Conservation (phyloP, 1,140 invertebrate species). For the Neodiprion pinetum region DNA sequence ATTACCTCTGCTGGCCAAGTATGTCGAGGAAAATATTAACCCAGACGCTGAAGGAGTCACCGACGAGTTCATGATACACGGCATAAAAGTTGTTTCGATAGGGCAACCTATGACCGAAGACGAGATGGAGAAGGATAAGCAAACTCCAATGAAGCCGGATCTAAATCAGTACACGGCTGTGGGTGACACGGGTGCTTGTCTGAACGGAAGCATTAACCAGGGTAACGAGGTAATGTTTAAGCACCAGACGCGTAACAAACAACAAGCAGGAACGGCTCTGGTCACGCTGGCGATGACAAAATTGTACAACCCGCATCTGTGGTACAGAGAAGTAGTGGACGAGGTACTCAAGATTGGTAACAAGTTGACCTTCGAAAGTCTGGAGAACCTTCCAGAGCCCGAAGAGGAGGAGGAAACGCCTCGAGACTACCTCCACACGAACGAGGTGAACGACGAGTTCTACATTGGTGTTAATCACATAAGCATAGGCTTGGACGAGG, state of each 20-base stretch:
- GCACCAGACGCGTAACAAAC: slow-evolving; percentile 44
- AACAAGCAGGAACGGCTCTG: slow-evolving; percentile 49
- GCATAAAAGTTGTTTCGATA: slow-evolving; percentile 37
- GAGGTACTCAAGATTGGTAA: slow-evolving; percentile 53
- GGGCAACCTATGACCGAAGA: slow-evolving; percentile 42
- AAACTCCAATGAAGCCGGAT: slow-evolving; percentile 39
- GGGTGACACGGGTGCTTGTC: slow-evolving; percentile 38
- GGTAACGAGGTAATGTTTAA: slow-evolving; percentile 41
- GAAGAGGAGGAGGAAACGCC: slow-evolving; percentile 32
- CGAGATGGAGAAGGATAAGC: slow-evolving; percentile 48
- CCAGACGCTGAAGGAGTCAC: background rate
- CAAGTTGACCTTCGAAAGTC: slow-evolving; percentile 47
- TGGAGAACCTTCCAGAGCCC: slow-evolving; percentile 51
- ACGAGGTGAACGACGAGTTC: slow-evolving; percentile 55
- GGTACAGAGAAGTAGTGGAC: slow-evolving; percentile 49
- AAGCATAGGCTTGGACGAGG: slow-evolving; percentile 40
- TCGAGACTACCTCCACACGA: slow-evolving; percentile 57
- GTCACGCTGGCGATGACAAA: slow-evolving; percentile 49
- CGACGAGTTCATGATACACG: slow-evolving; percentile 45
- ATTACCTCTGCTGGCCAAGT: slow-evolving; percentile 28
- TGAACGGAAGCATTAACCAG: slow-evolving; percentile 47
- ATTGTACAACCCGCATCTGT: slow-evolving; percentile 47
- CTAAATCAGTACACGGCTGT: slow-evolving; percentile 37
- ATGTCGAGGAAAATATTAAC: slow-evolving; percentile 35
- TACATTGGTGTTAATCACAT: slow-evolving; percentile 48